phyloP scores from a whole-genome alignment of 2,888 invertebrate species.

The Ormyrus labotus region DNA sequence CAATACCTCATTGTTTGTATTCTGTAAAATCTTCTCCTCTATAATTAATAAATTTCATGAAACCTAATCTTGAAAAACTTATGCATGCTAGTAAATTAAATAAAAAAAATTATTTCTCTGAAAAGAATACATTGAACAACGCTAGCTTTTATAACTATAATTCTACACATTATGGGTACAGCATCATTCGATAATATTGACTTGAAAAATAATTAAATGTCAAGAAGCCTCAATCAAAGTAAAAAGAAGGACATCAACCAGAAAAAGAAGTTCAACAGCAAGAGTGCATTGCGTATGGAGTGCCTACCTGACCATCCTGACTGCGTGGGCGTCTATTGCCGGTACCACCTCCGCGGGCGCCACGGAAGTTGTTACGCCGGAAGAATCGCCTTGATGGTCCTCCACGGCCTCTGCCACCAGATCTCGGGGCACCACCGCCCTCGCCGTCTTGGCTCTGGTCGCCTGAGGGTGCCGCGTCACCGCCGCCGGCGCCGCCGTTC shows the following conservation, averaged over 20 bases:
- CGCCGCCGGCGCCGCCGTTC: conserved; percentile 73
- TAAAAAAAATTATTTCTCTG: too few species aligned
- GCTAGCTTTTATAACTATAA: too few species aligned
- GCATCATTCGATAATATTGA: too few species aligned
- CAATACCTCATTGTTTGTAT: too few species aligned
- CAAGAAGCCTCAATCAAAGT: neutral
- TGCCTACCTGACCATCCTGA: conserved; percentile 76
- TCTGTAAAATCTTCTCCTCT: too few species aligned
- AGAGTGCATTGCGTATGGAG: neutral
- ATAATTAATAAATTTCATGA: too few species aligned
- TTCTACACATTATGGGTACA: too few species aligned
- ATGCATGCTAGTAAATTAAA: too few species aligned
- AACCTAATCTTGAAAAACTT: too few species aligned
- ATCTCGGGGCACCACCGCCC: conserved; percentile 68
- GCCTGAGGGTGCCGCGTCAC: conserved; percentile 65
- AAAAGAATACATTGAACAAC: too few species aligned
- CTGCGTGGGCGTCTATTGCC: conserved; percentile 78
- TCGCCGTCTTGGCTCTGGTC: conserved; percentile 66
- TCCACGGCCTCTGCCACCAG: conserved; percentile 75
- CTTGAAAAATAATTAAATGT: neutral
- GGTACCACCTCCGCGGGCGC: conserved; percentile 80
- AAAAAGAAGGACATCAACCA: neutral
- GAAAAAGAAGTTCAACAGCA: neutral
- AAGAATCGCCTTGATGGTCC: conserved; percentile 81
- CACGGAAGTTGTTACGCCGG: conserved; percentile 84